Percentiles rank a stretch among this genome's conserved stretches.
Evolutionary conservation across 2,113 vertebrate species (phyloP).

Genomic region (Malurus alboscapulatus): DNA sequence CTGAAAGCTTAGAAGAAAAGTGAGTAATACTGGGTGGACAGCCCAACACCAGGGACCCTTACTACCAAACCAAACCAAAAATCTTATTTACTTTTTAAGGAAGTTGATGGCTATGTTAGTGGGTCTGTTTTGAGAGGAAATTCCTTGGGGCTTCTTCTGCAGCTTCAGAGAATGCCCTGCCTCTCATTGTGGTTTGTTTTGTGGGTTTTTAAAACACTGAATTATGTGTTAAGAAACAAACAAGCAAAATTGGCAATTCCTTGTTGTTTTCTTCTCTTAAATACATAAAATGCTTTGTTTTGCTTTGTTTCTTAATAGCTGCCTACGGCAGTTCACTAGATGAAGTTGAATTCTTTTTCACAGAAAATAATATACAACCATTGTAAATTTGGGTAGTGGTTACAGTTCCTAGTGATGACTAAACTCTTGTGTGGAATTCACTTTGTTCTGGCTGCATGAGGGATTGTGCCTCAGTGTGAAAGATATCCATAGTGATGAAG

Average conservation of each 20-base stretch:
- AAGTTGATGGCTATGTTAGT: neutral
- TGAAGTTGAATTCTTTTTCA: neutral
- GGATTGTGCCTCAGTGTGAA: neutral
- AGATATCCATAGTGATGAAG: neutral
- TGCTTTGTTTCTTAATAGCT: slow-evolving; percentile 7
- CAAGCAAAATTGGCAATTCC: neutral
- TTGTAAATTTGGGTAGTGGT: neutral
- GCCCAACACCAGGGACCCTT: neutral
- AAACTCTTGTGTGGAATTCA: neutral
- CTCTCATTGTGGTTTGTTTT: neutral
- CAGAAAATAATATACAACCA: neutral
- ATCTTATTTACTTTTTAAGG: neutral
- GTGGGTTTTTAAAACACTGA: neutral
- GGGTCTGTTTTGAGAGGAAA: neutral
- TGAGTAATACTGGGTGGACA: neutral
- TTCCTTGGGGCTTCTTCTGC: neutral
- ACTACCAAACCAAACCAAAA: neutral
- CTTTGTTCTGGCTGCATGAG: neutral
- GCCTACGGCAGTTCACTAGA: neutral
- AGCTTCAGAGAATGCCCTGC: rapidly evolving
- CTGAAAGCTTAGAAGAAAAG: neutral
- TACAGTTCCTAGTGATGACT: neutral
- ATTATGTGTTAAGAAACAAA: neutral
- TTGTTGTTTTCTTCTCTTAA: neutral
- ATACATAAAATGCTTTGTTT: neutral